Conservation (phyloP, 2,888 invertebrate species). For the Dryomyza anilis region DNA sequence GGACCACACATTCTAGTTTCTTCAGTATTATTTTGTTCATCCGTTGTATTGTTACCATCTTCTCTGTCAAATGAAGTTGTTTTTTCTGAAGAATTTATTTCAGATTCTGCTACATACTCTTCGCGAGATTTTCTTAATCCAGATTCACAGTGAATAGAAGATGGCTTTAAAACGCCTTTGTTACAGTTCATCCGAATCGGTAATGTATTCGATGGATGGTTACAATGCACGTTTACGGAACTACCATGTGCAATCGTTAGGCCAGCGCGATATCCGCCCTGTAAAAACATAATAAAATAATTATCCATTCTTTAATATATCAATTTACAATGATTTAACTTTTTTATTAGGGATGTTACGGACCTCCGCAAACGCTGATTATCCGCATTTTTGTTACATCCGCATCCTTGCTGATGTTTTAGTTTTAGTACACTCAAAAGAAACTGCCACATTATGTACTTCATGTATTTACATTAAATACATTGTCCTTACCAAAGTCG, state of each 20-base stretch:
- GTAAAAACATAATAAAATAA: background rate
- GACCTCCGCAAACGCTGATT: too few relatives aligned
- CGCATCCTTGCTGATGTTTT: too few relatives aligned
- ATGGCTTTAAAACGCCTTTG: slow-evolving; percentile 54
- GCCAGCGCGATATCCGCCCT: slow-evolving; percentile 79
- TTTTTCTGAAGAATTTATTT: too few relatives aligned
- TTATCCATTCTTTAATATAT: too few relatives aligned
- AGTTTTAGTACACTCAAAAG: too few relatives aligned
- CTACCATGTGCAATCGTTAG: slow-evolving; percentile 82
- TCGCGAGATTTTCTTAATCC: slow-evolving; percentile 56
- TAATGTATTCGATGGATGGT: slow-evolving; percentile 63
- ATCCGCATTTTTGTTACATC: too few relatives aligned
- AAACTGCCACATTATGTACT: too few relatives aligned
- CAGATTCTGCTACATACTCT: slow-evolving; percentile 44
- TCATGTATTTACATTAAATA: too few relatives aligned
- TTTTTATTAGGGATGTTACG: too few relatives aligned
- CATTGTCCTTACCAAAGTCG: too few relatives aligned
- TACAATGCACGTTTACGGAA: slow-evolving; percentile 76
- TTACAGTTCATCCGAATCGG: slow-evolving; percentile 60
- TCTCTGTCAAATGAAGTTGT: too few relatives aligned
- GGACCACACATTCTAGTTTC: slow-evolving; percentile 55
- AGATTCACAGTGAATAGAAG: slow-evolving; percentile 55
- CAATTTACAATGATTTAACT: too few relatives aligned
- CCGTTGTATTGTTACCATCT: slow-evolving; percentile 45
- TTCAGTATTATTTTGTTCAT: slow-evolving; percentile 44